These are phyloP conservation scores for Tenrec ecaudatus DNA, from an alignment of 2,113 vertebrate genomes.

Conservation along the genomic window DNA sequence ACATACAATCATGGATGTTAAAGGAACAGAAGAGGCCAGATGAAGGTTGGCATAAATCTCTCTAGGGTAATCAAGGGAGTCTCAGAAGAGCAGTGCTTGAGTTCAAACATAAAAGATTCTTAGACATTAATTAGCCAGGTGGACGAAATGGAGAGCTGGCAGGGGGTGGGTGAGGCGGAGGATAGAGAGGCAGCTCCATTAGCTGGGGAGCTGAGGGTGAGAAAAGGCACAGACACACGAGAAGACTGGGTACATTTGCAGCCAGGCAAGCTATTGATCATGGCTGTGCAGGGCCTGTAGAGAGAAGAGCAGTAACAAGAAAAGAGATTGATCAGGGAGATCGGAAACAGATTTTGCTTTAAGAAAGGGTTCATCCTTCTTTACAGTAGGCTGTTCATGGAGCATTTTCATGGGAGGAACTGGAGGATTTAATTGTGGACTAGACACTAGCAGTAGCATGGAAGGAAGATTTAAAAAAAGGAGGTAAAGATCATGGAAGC, in stretches of 20 bases:
- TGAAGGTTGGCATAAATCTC: conserved; percentile 23
- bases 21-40: not conserved
- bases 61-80: not conserved
- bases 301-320: not conserved
- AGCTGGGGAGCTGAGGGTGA: not conserved
- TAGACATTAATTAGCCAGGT: conserved; percentile 24
- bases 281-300: not conserved
- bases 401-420: not conserved
- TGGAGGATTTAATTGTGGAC: not conserved
- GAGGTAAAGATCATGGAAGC: not conserved
- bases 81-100: not conserved
- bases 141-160: not conserved
- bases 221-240: not conserved
- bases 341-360: not conserved
- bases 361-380: not conserved
- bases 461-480: not conserved
- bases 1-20: conserved; percentile 12
- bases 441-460: not conserved
- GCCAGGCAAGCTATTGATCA: not conserved
- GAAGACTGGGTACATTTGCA: not conserved
- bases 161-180: not conserved
- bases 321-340: not conserved
- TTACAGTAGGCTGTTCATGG: not conserved
- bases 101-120: not conserved
- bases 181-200: not conserved